Evolutionary conservation across 2,888 invertebrate species (phyloP).

Genomic region (Pseudococcus longispinus): DNA sequence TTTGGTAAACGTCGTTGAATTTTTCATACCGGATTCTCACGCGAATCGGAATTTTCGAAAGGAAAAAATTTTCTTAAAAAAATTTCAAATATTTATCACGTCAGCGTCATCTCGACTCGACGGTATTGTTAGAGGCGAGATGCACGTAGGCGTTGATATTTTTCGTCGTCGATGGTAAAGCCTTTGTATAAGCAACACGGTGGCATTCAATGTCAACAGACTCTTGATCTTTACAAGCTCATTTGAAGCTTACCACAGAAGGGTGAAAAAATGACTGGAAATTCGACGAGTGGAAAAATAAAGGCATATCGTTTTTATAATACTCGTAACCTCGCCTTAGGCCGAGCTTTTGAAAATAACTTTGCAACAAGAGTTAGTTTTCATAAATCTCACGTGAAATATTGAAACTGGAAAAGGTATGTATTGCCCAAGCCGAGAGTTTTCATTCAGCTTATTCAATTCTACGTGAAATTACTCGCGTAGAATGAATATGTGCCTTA

Average conservation of each 20-base stretch:
- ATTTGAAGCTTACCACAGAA: background rate
- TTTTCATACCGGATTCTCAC: background rate
- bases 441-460: background rate
- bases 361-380: background rate
- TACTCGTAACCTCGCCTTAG: background rate
- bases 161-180: background rate
- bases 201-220: background rate
- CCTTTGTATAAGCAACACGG: background rate
- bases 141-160: background rate
- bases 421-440: background rate
- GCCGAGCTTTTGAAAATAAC: background rate
- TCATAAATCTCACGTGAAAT: background rate
- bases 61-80: background rate
- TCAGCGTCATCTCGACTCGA: background rate
- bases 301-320: background rate
- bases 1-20: background rate
- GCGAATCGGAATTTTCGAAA: background rate
- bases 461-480: slow-evolving; percentile 10
- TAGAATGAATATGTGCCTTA: background rate
- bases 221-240: background rate
- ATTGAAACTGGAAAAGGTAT: background rate
- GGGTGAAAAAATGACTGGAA: background rate
- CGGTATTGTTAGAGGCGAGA: background rate
- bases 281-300: background rate
- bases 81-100: background rate